Conservation (phyloP, 2,888 invertebrate species). For the Neoitamus cyanurus region DNA sequence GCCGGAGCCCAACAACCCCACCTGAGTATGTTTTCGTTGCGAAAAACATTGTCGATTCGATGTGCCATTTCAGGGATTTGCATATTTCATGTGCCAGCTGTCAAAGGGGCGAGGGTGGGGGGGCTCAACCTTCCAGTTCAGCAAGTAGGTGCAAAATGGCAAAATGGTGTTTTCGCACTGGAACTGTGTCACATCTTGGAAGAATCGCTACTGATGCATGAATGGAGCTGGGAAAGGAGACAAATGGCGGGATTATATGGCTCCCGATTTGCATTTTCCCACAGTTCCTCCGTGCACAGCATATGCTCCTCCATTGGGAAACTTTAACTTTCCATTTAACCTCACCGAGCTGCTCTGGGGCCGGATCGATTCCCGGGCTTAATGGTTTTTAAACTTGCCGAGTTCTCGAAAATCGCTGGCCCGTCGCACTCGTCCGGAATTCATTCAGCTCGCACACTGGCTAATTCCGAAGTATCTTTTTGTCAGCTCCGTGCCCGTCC, state of each 20-base stretch:
- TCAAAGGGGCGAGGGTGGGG: background rate
- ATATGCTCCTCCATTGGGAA: background rate
- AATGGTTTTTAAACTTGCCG: background rate
- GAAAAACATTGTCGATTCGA: constrained; percentile 27
- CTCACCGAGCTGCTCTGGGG: background rate
- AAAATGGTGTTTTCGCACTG: constrained; percentile 43
- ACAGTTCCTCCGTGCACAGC: background rate
- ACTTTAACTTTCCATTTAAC: constrained; percentile 8
- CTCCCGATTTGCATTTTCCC: constrained; percentile 8
- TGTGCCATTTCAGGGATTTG: constrained; percentile 32
- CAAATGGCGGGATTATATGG: background rate
- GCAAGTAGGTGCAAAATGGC: constrained; percentile 47
- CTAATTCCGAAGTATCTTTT: background rate
- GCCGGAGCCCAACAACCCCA: background rate
- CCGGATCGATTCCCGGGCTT: background rate
- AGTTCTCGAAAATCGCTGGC: background rate
- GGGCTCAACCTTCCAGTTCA: background rate
- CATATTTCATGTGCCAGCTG: constrained; percentile 34
- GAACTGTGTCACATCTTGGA: constrained; percentile 45
- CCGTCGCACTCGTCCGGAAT: background rate
- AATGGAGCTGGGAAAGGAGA: background rate
- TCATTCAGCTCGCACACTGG: background rate
- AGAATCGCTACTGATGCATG: background rate
- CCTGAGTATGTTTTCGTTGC: background rate
- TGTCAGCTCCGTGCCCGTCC: background rate